A percentile compares a stretch with the other conserved stretches of the same genome.
These are phyloP conservation scores for Drosophila putrida DNA, from an alignment of 2,888 invertebrate species.

Conservation along the genomic window DNA sequence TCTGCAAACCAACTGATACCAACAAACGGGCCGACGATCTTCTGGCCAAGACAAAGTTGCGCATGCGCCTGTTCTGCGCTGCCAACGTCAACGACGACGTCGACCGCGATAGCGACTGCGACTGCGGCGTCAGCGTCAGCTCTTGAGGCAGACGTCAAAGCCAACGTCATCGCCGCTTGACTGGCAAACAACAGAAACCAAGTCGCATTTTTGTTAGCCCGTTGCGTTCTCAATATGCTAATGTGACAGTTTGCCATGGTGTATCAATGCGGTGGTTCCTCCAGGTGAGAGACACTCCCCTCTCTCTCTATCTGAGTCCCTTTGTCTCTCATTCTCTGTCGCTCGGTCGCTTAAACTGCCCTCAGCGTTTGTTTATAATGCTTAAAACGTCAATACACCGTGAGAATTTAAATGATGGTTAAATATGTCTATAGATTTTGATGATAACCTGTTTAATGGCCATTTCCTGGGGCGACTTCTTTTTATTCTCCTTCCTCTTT, in stretches of 20 bases:
- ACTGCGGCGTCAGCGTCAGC: constrained; percentile 9
- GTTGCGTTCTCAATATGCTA: constrained; percentile 78
- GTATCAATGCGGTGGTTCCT: constrained; percentile 43
- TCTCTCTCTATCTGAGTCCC: background rate
- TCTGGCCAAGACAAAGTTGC: constrained; percentile 65
- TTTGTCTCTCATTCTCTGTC: background rate
- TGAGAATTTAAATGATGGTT: constrained; percentile 60
- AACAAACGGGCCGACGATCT: constrained; percentile 53
- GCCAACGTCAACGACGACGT: constrained; percentile 9
- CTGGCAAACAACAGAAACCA: constrained; percentile 61
- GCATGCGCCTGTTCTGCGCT: constrained; percentile 58
- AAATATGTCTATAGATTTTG: constrained; percentile 39
- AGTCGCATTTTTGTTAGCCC: constrained; percentile 65
- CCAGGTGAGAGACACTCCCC: constrained; percentile 32
- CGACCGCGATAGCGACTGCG: constrained; percentile 1
- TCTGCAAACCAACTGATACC: constrained; percentile 79
- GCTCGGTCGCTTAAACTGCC: background rate
- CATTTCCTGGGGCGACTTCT: constrained; percentile 34
- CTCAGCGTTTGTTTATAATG: constrained; percentile 66
- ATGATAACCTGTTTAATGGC: constrained; percentile 41
- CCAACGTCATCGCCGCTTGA: constrained; percentile 40
- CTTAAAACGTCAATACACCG: constrained; percentile 73
- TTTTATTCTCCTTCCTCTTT: background rate
- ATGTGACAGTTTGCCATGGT: constrained; percentile 77
- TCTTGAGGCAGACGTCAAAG: constrained; percentile 10